Evolutionary conservation across 37 sponge, comb jelly and placozoan species (phyloP), one percentile per base, ranked within the genome.

Genomic region (Bolinopsis microptera): DNA sequence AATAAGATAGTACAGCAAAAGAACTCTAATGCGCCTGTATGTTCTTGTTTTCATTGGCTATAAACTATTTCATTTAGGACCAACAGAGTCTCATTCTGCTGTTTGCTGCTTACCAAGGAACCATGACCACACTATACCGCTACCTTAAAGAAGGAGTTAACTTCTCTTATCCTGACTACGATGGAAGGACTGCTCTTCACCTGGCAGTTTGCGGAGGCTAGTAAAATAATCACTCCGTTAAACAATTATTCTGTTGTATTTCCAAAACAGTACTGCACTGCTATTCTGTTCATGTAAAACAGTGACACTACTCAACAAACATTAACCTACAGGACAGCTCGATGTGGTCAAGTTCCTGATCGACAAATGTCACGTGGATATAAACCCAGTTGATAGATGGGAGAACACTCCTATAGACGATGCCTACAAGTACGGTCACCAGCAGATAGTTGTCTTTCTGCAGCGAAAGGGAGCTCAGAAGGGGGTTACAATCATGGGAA

Each of bases 141-240:
- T n/a, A n/a, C n/a, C n/a, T n/a, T n/a, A n/a, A n/a, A n/a, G n/a
- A 83, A 28, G 94, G 94, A 13, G 39, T 76, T 21, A 94, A 90
- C 92, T 90, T 94, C 37, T 69, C 39, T 8, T 76, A 26, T 48
- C 83, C 94, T 48, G 94, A 95, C 69, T 94, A 95, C 74, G 95
- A 95, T 28, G 94, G 94, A 0, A 83, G 95, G 61, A 94, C 95
- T 0, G 93, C 95, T 34, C 93, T 95, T 34, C 95, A 95, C 41
- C 90, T 95, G 1, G 95, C 94, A 8, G 95, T 93, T 0, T 92
- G 93, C 1, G 95, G 94, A 48, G 94, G 95, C 82, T 3, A 92
- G n/a, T n/a, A n/a, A n/a, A n/a, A n/a, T n/a, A n/a, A n/a, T n/a
- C n/a, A n/a, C n/a, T n/a, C n/a, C n/a, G n/a, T n/a, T n/a, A n/a